Evolutionary conservation across 2,888 invertebrate species (phyloP), one percentile per base, ranked within the genome.

Genomic region (Trissolcus japonicus): DNA sequence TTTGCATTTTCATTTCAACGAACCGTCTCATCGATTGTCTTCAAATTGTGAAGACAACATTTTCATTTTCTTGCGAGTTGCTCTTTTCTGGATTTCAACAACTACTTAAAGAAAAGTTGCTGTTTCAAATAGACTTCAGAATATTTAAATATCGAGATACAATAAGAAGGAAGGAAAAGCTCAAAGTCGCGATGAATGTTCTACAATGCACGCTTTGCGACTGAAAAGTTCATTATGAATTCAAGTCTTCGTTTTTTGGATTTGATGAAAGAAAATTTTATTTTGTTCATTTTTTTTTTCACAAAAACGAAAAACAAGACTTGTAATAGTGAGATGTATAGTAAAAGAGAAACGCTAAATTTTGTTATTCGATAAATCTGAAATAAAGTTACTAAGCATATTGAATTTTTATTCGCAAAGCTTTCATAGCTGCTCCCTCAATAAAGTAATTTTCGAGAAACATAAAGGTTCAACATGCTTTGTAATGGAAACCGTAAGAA

Each of bases 321-420:
- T 16, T 46, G 6, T 46, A 13, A 16, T 16, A 35, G 11, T 9
- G 9, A 11, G 6, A 9, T 29, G 1, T 46, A 13, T 1, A 19
- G 9, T 46, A 1, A 46, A 46, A 57, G 50, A 48, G 17, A 50
- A 21, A 48, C 21, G 57, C 57, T 53, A 41, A 62, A 71, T 71
- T 71, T 43, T 71, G 50, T 62, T 62, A 71, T 62, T 71, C 62
- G 57, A 62, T 71, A 21, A 53, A 63, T 71, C 21, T 63, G 7
- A 71, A 63, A 62, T 63, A 6, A 71, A 63, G 57, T 17, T 62
- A 56, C 55, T 62, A 63, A 63, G 62, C 62, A 62, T 62, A 19
- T 63, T 17, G 46, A 71, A 71, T 71, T 71, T 71, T 55, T 21
- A 51, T 57, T 62, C 63, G 71, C 71, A 71, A 62, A 71, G 71